These are phyloP conservation scores for Typhlichthys subterraneus DNA, from an alignment of 2,797 vertebrate genomes.

Conservation along the genomic window DNA sequence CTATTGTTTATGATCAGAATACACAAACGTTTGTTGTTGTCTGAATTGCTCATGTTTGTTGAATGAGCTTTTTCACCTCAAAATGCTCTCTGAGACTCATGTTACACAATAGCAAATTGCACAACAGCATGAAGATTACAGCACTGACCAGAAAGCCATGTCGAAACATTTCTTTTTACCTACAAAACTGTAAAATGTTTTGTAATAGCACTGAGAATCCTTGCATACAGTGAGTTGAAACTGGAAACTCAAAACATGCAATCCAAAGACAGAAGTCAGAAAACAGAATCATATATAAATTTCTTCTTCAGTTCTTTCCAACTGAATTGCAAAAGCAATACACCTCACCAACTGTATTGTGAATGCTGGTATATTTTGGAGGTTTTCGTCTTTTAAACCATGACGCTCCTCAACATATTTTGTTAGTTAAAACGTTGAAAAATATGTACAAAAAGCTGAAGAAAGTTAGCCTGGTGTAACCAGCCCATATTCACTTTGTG, in stretches of 20 bases:
- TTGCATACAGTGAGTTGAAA: constrained; percentile 23
- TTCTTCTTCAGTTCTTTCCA: too few species aligned
- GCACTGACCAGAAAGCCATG: constrained; percentile 35
- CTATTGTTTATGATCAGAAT: constrained; percentile 30
- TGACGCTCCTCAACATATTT: too few species aligned
- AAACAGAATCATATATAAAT: too few species aligned
- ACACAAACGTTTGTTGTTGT: constrained; percentile 14
- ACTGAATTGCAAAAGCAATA: too few species aligned
- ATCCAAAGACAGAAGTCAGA: too few species aligned
- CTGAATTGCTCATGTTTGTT: constrained; percentile 33
- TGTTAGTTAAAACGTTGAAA: too few species aligned
- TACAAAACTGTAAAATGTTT: constrained; percentile 1
- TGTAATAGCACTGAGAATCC: constrained; percentile 24
- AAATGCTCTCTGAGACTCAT: constrained; percentile 22
- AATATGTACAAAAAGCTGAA: too few species aligned
- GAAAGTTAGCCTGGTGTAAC: too few species aligned
- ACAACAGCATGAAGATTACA: constrained; percentile 52
- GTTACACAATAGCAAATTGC: constrained; percentile 34
- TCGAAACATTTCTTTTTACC: constrained; percentile 48
- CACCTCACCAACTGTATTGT: too few species aligned
- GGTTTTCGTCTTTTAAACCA: too few species aligned
- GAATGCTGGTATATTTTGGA: too few species aligned
- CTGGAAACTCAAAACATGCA: constrained; percentile 6
- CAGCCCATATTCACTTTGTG: too few species aligned
- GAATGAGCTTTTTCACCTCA: constrained; percentile 20